Evolutionary conservation across 2,113 vertebrate species (phyloP).

Genomic region (Colossoma macropomum): DNA sequence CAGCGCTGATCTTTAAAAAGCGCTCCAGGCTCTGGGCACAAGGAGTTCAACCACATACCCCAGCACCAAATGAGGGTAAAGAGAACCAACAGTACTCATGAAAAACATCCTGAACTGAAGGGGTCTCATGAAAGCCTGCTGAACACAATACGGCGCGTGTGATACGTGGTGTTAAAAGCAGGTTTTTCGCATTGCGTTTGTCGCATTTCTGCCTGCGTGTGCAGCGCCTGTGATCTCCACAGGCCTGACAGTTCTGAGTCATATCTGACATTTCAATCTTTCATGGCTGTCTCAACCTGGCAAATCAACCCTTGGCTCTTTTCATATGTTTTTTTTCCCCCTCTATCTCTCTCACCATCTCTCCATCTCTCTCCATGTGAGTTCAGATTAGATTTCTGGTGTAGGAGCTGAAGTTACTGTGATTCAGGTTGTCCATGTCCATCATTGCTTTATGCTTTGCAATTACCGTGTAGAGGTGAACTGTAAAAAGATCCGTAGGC

Average conservation of each 20-base stretch:
- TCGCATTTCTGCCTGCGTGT: constrained; percentile 12
- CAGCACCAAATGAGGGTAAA: neutral
- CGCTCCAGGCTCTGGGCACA: constrained; percentile 27
- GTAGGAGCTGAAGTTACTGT: neutral
- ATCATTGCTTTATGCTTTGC: neutral
- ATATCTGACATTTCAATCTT: constrained; percentile 58
- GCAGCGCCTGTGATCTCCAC: constrained; percentile 37
- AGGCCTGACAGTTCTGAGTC: constrained; percentile 45
- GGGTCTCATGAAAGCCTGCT: neutral
- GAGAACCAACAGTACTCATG: neutral
- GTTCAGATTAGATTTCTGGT: neutral
- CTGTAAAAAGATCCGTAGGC: neutral
- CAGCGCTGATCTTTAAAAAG: constrained; percentile 44
- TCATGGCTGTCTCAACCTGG: constrained; percentile 40
- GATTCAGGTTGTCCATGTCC: neutral
- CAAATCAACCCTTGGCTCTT: constrained; percentile 44
- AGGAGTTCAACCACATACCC: neutral
- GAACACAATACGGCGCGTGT: neutral
- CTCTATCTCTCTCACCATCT: neutral
- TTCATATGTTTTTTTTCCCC: neutral
- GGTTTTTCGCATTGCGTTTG: neutral
- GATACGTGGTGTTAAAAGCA: neutral
- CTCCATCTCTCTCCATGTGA: neutral
- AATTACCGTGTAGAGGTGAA: neutral
- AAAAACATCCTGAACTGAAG: constrained; percentile 14